Evolutionary conservation across 1,140 invertebrate genomes (phyloP), one percentile per base, ranked within the genome.

Genomic region (Ridgeia piscesae): DNA sequence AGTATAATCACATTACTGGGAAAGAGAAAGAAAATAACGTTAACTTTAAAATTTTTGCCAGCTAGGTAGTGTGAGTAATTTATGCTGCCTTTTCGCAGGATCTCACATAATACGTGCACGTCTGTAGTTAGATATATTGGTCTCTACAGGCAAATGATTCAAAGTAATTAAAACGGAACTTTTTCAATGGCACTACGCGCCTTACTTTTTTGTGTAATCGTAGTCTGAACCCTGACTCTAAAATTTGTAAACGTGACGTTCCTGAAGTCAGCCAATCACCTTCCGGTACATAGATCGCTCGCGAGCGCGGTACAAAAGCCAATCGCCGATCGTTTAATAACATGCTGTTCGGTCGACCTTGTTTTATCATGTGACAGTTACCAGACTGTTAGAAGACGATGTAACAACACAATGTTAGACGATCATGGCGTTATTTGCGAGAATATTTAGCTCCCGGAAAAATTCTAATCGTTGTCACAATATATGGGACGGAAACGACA

Each of bases 341-440:
- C 11, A 77, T 17, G 58, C 58, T 77, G 58, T 42, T 42, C 42
- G 42, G 42, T 11, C 42, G 42, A 42, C 42, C 42, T 42, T 42
- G 42, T 77, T 77, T 77, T 77, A 77, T 77, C 58, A 77, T 77
- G 58, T 77, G 58, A 77, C 58, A 77, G 58, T 77, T 77, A 77
- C 58, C 58, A 77, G 58, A 77, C 58, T 42, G 58, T 77, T 77
- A 8, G 58, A 77, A 77, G 58, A 77, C 58, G 27, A 21, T 77
- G 17, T 77, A 77, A 77, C 58, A 77, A 77, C 58, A 77, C 58
- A 21, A 77, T 77, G 58, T 77, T 77, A 77, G 17, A 21, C 2
- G 14, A 77, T 77, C 58, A 77, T 77, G 58, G 58, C 58, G 14
- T 77, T 77, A 21, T 77, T 77, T 77, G 58, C 58, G 58, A 77